These are phyloP conservation scores for Setophaga petechia DNA, from an alignment of 2,113 vertebrate species.

Conservation along the genomic window DNA sequence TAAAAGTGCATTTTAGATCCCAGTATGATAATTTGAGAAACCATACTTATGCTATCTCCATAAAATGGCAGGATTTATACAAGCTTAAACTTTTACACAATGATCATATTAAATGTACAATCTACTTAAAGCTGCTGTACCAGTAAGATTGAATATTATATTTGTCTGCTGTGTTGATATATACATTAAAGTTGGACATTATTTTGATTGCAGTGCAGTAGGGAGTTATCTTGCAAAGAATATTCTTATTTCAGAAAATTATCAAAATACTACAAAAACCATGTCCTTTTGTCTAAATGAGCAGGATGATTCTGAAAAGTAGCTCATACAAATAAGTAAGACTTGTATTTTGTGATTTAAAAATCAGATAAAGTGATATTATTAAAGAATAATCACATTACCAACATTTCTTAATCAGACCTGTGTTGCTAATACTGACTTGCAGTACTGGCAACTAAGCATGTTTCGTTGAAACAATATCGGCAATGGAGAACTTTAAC, in stretches of 20 bases:
- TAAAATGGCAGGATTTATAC: constrained; percentile 3
- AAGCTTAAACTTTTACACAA: not conserved
- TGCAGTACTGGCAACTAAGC: not conserved
- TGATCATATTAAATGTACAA: not conserved
- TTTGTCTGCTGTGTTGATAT: not conserved
- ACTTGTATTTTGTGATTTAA: not conserved
- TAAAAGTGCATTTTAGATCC: not conserved
- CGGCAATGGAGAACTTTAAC: not conserved
- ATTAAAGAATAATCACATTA: not conserved
- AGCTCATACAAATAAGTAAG: not conserved
- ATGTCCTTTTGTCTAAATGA: not conserved
- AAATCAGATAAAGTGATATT: not conserved
- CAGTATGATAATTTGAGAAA: not conserved
- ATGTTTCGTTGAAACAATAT: not conserved
- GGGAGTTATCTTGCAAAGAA: not conserved
- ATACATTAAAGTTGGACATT: not conserved
- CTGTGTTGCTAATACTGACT: rapidly evolving
- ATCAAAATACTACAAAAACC: not conserved
- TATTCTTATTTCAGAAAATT: not conserved
- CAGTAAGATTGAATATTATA: not conserved
- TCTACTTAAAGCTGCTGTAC: not conserved
- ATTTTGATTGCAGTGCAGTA: not conserved
- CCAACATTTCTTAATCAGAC: not conserved
- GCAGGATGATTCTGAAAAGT: not conserved
- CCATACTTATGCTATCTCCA: not conserved